Conservation (phyloP, 2,113 vertebrate species). For the Zapus hudsonius region DNA sequence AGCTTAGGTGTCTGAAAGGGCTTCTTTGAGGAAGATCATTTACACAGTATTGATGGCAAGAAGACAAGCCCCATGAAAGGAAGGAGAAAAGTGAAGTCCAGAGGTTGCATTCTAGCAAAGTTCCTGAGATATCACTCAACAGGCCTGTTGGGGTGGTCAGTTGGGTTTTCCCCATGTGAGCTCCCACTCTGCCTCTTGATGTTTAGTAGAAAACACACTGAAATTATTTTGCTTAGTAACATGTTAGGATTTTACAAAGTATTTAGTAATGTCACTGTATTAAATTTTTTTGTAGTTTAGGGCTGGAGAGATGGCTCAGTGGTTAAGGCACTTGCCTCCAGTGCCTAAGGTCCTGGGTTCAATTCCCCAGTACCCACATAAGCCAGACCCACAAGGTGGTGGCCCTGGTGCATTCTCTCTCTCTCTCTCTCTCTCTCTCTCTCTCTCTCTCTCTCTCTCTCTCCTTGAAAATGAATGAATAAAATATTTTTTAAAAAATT, state of each 20-base stretch:
- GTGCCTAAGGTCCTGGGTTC: no score
- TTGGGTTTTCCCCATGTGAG: background rate
- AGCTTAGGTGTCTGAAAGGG: background rate
- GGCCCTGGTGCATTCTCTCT: no score
- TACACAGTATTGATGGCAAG: background rate
- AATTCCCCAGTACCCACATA: no score
- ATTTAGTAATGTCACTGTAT: background rate
- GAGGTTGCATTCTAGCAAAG: background rate
- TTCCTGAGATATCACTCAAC: background rate
- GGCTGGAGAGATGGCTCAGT: no score
- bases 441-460: no score
- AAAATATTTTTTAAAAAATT: no score
- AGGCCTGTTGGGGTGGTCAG: background rate
- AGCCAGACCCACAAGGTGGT: no score
- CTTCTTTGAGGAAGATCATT: background rate
- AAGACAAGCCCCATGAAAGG: background rate
- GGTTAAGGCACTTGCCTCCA: no score
- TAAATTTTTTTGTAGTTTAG: no score
- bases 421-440: no score
- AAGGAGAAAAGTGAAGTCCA: background rate
- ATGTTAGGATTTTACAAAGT: background rate
- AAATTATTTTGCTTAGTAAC: background rate
- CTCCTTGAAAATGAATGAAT: no score
- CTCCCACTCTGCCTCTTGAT: rapidly evolving
- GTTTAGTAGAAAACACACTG: background rate